Evolutionary conservation across 2,888 invertebrate genomes (phyloP).

Genomic region (Idaea aversata): DNA sequence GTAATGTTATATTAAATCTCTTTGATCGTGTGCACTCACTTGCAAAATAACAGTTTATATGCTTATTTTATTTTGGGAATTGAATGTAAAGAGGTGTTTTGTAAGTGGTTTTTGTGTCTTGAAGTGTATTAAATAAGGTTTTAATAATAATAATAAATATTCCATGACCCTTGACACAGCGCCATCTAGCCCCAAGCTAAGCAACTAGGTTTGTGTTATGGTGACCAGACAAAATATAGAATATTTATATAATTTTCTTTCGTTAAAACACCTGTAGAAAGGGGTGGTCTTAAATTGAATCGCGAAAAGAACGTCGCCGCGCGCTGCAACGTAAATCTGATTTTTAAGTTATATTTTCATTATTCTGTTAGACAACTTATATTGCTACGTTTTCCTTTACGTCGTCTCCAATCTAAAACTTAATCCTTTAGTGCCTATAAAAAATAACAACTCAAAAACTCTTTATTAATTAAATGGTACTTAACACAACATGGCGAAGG

Average conservation of each 20-base stretch:
- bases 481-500: neutral
- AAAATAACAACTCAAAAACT: neutral
- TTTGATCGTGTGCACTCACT: neutral
- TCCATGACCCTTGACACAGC: neutral
- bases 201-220: no score
- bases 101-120: neutral
- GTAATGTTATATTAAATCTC: neutral
- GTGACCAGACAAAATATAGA: no score
- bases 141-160: neutral
- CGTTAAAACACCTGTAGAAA: no score
- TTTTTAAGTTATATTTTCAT: no score
- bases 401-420: neutral
- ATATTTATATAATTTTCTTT: no score
- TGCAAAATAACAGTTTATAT: constrained; percentile 1
- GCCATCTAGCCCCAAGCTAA: no score
- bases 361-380: no score
- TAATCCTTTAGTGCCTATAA: neutral
- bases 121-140: neutral
- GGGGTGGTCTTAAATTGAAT: no score
- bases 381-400: no score
- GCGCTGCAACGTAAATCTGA: no score
- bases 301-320: no score
- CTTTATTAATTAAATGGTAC: constrained; percentile 1
- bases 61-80: neutral
- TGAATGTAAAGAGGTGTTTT: neutral